phyloP scores from a whole-genome alignment of 2,113 vertebrate species.

The Perca schrenkii region DNA sequence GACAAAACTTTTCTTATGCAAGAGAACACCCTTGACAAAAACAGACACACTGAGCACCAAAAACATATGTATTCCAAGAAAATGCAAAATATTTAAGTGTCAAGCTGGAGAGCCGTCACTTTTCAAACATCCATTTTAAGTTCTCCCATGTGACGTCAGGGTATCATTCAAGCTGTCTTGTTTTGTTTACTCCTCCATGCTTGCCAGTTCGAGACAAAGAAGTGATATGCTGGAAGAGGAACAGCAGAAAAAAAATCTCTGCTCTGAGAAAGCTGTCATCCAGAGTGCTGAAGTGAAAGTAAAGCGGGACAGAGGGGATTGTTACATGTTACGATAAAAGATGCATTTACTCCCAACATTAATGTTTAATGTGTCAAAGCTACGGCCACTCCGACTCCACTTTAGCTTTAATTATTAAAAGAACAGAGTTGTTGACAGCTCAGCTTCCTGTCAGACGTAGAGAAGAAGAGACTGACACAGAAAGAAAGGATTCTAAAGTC shows the following conservation, averaged over 20 bases:
- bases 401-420: constrained; percentile 68
- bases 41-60: not conserved
- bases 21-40: constrained; percentile 18
- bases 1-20: not conserved
- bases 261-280: constrained; percentile 40
- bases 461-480: not conserved
- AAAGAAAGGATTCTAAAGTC: constrained; percentile 22
- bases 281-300: constrained; percentile 41
- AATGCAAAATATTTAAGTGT: constrained; percentile 48
- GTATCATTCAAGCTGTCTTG: constrained; percentile 50
- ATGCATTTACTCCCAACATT: constrained; percentile 55
- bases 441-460: constrained; percentile 26
- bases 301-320: constrained; percentile 51
- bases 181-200: constrained; percentile 61
- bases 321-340: constrained; percentile 54
- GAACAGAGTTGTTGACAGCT: constrained; percentile 31
- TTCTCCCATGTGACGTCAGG: constrained; percentile 33
- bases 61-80: constrained; percentile 14
- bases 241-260: constrained; percentile 31
- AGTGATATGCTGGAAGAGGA: constrained; percentile 34
- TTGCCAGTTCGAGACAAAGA: constrained; percentile 57
- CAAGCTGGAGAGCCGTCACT: constrained; percentile 47
- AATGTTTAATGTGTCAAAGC: constrained; percentile 63
- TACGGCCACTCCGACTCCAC: constrained; percentile 45
- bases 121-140: constrained; percentile 49